Conservation (phyloP, 2,888 invertebrate genomes). For the Pristionchus entomophagus region DNA sequence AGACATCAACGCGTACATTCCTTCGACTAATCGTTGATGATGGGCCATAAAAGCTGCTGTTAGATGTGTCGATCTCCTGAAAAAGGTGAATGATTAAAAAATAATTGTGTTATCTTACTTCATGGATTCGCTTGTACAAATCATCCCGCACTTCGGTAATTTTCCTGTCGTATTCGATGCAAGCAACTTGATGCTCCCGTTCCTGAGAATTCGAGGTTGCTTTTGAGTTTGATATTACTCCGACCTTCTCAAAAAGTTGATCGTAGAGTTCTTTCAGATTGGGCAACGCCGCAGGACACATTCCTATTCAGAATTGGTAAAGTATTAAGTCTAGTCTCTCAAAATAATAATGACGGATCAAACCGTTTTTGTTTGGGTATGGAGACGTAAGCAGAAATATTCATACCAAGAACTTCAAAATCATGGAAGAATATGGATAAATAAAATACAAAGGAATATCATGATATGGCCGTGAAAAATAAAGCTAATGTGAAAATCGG, state of each 20-base stretch:
- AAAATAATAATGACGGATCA: neutral
- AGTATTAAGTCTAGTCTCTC: neutral
- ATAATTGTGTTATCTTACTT: neutral
- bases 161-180: neutral
- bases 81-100: neutral
- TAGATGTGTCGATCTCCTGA: neutral
- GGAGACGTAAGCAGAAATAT: neutral
- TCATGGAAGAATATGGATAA: neutral
- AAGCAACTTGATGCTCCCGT: neutral
- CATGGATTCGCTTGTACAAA: neutral
- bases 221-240: neutral
- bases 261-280: slow-evolving; percentile 21
- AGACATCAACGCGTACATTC: slow-evolving; percentile 5
- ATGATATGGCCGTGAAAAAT: neutral
- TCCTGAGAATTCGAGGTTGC: neutral
- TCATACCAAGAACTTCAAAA: neutral
- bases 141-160: neutral
- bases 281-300: neutral
- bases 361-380: neutral
- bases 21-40: neutral
- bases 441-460: neutral
- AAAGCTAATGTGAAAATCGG: neutral
- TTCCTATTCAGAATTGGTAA: neutral
- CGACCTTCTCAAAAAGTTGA: neutral
- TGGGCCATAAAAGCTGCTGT: neutral